A percentile compares a stretch with the other conserved stretches of the same genome.
These are phyloP conservation scores for Geotrypetes seraphini DNA, from an alignment of 2,797 vertebrate genomes.

Conservation along the genomic window DNA sequence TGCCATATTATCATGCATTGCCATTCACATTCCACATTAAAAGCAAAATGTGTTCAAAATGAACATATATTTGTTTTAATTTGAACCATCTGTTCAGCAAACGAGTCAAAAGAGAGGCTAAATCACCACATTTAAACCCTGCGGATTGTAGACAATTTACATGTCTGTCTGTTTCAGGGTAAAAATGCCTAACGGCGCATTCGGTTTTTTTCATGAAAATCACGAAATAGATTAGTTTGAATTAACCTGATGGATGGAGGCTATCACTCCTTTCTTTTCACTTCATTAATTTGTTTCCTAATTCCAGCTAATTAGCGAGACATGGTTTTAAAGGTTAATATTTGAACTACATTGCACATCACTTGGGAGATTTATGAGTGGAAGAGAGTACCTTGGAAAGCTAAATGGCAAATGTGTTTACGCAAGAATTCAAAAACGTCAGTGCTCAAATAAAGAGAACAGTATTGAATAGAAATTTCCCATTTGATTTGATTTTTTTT, in stretches of 20 bases:
- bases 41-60: slow-evolving; percentile 43
- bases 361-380: slow-evolving; percentile 8
- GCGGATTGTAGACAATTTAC: slow-evolving; percentile 52
- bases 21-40: slow-evolving; percentile 61
- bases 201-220: slow-evolving; percentile 44
- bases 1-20: slow-evolving; percentile 30
- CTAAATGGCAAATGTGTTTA: too few species aligned
- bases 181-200: slow-evolving; percentile 49
- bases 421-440: too few species aligned
- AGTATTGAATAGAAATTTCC: too few species aligned
- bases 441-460: too few species aligned
- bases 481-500: too few species aligned
- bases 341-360: slow-evolving; percentile 21
- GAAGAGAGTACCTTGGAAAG: too few species aligned
- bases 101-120: slow-evolving; percentile 42
- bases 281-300: slow-evolving; percentile 54
- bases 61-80: slow-evolving; percentile 55
- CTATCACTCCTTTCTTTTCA: slow-evolving; percentile 27
- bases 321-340: slow-evolving; percentile 32
- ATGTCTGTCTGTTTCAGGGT: slow-evolving; percentile 48
- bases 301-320: slow-evolving; percentile 47
- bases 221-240: slow-evolving; percentile 40
- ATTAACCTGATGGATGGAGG: slow-evolving; percentile 32
- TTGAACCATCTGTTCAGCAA: slow-evolving; percentile 50
- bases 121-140: slow-evolving; percentile 50